Evolutionary conservation across 2,797 vertebrate genomes (phyloP).

Genomic region (Phalanger gymnotis): DNA sequence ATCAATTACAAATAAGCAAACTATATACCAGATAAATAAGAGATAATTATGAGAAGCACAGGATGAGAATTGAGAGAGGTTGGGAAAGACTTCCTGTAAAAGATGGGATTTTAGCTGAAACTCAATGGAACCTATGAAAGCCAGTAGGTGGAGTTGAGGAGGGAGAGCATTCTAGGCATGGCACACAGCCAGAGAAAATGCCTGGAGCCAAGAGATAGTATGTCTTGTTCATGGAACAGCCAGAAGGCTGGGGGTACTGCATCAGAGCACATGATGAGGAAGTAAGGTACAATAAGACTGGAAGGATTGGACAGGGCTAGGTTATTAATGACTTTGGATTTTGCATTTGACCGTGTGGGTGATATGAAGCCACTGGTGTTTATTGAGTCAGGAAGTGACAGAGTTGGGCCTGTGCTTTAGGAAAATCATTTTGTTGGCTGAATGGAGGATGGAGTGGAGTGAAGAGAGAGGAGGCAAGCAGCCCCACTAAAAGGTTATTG

Average conservation of each 20-base stretch:
- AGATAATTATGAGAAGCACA: neutral
- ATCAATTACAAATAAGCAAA: neutral
- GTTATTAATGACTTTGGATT: neutral
- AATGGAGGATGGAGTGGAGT: neutral
- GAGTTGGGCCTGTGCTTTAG: neutral
- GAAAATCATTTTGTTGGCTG: neutral
- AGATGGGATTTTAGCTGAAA: neutral
- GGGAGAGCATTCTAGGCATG: too few relatives aligned
- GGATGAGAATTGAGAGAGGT: neutral
- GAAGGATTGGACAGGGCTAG: too few relatives aligned
- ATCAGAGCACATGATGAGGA: neutral
- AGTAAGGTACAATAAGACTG: neutral
- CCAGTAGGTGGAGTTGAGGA: neutral
- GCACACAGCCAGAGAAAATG: neutral
- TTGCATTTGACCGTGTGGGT: neutral
- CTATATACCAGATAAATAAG: neutral
- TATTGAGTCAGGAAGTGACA: neutral
- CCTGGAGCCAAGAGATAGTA: neutral
- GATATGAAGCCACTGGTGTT: neutral
- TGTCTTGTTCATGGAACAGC: neutral
- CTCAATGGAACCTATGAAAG: neutral
- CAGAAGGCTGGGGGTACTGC: neutral
- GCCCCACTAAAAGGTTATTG: neutral
- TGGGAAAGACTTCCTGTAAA: neutral
- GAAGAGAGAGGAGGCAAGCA: too few relatives aligned